Evolutionary conservation across 1,140 invertebrate genomes (phyloP).

Genomic region (Vanessa atalanta): DNA sequence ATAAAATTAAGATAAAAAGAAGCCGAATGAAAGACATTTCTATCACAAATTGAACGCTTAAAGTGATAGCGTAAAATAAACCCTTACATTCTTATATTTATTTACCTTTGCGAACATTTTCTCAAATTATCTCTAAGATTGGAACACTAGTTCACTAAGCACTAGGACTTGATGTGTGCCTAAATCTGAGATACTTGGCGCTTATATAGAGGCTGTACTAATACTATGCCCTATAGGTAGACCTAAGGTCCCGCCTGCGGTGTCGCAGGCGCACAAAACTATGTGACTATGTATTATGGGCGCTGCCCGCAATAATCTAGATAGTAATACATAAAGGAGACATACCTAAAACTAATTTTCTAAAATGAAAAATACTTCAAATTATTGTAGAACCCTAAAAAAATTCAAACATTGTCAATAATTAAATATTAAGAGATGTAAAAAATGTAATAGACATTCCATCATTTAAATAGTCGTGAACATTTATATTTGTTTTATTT

Average conservation of each 20-base stretch:
- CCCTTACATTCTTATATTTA: background rate
- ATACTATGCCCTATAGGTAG: constrained; percentile 66
- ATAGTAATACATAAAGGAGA: constrained; percentile 48
- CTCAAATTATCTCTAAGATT: constrained; percentile 55
- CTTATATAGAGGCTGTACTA: constrained; percentile 69
- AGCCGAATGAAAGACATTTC: no score
- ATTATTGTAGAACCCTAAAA: no score
- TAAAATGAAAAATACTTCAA: no score
- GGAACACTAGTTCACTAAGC: constrained; percentile 61
- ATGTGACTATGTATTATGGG: constrained; percentile 62
- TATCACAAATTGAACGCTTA: no score
- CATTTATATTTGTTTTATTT: no score
- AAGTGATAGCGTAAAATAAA: no score
- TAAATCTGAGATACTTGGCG: constrained; percentile 66
- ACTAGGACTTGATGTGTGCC: constrained; percentile 71
- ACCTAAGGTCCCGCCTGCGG: constrained; percentile 54
- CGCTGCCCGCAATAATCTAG: constrained; percentile 62
- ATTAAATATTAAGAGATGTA: no score
- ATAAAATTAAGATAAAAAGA: no score
- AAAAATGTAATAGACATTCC: no score
- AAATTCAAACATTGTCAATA: no score
- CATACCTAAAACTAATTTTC: constrained; percentile 17
- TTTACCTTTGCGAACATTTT: constrained; percentile 77
- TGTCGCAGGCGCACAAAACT: constrained; percentile 51
- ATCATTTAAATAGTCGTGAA: no score